Conservation (phyloP, 2,113 vertebrate genomes). For the Sinocyclocheilus maitianheensis region DNA sequence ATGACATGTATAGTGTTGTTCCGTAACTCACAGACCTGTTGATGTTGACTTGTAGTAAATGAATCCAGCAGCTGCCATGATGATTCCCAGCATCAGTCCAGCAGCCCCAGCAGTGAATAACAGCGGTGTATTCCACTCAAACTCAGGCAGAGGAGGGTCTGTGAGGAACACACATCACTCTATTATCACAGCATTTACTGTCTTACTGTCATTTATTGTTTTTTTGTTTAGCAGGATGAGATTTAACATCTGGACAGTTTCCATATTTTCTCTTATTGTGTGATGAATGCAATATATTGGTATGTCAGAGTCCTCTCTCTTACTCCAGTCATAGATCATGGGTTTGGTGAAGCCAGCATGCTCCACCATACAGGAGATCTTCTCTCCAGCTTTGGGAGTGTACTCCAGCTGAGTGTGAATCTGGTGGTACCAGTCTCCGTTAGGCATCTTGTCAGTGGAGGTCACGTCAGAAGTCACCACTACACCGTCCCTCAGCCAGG, state of each 20-base stretch:
- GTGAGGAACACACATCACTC: background rate
- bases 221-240: background rate
- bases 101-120: background rate
- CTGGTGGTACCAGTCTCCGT: conserved; percentile 24
- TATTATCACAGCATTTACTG: background rate
- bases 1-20: background rate
- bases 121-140: background rate
- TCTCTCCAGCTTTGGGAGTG: conserved; percentile 11
- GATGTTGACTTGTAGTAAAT: background rate
- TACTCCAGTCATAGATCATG: background rate
- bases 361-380: background rate
- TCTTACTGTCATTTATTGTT: too few relatives aligned
- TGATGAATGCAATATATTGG: too few relatives aligned
- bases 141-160: background rate
- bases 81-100: background rate
- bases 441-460: background rate
- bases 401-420: conserved; percentile 1
- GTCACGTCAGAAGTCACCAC: background rate
- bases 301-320: background rate
- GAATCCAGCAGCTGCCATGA: background rate
- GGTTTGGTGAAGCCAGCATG: background rate
- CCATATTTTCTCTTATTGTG: too few relatives aligned
- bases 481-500: background rate
- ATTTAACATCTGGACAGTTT: background rate
- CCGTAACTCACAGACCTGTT: background rate